Conservation (phyloP, 1,140 invertebrate species). For the Drosophila auraria region DNA sequence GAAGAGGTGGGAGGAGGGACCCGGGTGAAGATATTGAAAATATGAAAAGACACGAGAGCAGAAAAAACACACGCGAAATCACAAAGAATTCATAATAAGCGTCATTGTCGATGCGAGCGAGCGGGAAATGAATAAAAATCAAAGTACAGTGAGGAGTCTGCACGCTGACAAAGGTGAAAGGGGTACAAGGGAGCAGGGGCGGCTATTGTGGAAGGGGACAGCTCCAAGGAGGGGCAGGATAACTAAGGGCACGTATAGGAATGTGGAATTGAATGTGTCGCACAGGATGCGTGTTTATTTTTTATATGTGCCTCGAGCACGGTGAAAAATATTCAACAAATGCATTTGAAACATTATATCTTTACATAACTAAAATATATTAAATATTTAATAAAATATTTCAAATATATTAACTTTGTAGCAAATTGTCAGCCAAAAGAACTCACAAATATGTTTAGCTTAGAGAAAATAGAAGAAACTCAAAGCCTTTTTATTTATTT, state of each 20-base stretch:
- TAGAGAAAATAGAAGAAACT: no score
- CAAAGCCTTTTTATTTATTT: no score
- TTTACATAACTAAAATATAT: no score
- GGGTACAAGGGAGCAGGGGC: slow-evolving; percentile 40
- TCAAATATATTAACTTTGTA: not conserved
- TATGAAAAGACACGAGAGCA: slow-evolving; percentile 71
- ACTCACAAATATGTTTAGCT: no score
- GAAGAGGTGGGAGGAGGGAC: not conserved
- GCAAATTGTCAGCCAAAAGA: no score
- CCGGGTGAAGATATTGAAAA: slow-evolving; percentile 73
- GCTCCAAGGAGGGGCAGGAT: slow-evolving; percentile 5
- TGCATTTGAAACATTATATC: not conserved
- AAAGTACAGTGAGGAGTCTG: slow-evolving; percentile 61
- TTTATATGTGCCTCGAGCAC: slow-evolving; percentile 12
- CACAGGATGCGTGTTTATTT: slow-evolving; percentile 72
- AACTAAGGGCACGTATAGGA: slow-evolving; percentile 40
- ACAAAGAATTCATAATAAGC: slow-evolving; percentile 84
- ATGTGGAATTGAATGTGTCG: slow-evolving; percentile 75
- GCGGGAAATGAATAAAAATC: slow-evolving; percentile 84
- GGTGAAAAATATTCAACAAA: not conserved
- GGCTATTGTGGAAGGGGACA: not conserved
- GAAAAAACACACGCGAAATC: slow-evolving; percentile 63
- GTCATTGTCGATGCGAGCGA: slow-evolving; percentile 78
- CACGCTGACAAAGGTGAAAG: slow-evolving; percentile 69
- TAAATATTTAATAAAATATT: not conserved